These are phyloP conservation scores for Bombus impatiens DNA, from an alignment of 1,140 invertebrate genomes.

Conservation along the genomic window DNA sequence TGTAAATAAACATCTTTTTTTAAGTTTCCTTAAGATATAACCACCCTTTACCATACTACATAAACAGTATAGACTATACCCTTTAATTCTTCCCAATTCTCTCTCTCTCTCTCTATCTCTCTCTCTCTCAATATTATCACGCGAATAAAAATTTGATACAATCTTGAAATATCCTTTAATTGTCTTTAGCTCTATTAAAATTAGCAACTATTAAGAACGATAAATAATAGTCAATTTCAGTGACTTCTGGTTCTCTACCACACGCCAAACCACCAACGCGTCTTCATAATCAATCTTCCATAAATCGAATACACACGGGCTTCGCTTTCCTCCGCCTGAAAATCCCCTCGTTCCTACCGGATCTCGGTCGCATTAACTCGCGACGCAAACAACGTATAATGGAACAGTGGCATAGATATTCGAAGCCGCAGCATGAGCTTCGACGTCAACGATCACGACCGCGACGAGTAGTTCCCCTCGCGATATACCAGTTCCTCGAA, in stretches of 20 bases:
- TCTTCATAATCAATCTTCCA: slow-evolving; percentile 7
- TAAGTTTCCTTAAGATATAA: no score
- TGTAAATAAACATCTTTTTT: no score
- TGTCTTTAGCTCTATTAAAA: no score
- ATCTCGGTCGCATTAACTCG: slow-evolving; percentile 1
- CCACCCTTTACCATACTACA: no score
- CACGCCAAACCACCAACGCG: neutral
- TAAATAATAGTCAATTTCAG: neutral
- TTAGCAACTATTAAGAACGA: neutral
- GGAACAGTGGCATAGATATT: neutral
- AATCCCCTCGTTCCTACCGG: slow-evolving; percentile 2
- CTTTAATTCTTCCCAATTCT: no score
- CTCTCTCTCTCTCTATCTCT: no score
- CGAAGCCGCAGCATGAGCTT: neutral
- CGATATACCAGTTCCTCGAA: neutral
- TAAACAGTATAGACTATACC: no score
- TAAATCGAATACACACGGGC: neutral
- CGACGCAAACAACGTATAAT: neutral
- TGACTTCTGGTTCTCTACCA: neutral
- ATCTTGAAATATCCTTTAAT: no score
- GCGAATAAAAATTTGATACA: no score
- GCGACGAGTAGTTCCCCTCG: neutral
- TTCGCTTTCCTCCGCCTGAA: neutral
- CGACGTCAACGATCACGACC: neutral
- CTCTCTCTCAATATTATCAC: no score